These are phyloP conservation scores for Steinernema scapterisci DNA, from an alignment of 2,888 invertebrate species.

Conservation along the genomic window DNA sequence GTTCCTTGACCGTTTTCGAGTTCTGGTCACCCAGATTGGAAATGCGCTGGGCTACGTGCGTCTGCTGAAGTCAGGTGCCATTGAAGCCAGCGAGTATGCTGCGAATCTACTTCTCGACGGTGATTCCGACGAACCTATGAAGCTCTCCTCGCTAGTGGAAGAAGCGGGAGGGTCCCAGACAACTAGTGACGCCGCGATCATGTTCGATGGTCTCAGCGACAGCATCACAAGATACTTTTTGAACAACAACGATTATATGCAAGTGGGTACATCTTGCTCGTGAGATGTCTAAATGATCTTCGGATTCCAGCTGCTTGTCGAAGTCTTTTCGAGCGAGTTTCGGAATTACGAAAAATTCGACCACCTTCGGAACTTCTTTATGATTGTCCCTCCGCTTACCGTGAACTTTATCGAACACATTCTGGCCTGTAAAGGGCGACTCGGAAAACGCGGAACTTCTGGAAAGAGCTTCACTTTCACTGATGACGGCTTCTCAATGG, in stretches of 20 bases:
- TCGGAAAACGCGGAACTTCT: constrained; percentile 80
- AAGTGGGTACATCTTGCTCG: constrained; percentile 32
- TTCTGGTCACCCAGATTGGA: constrained; percentile 78
- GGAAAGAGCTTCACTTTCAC: constrained; percentile 87
- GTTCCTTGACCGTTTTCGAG: constrained; percentile 89
- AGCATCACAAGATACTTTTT: constrained; percentile 24
- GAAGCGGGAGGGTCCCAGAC: constrained; percentile 16
- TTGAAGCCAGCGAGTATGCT: constrained; percentile 88
- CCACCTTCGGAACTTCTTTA: constrained; percentile 87
- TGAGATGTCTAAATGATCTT: no score
- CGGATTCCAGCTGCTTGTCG: constrained; percentile 79
- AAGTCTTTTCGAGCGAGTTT: constrained; percentile 88
- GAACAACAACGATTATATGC: constrained; percentile 40
- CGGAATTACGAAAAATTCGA: constrained; percentile 80
- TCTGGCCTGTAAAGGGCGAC: constrained; percentile 86
- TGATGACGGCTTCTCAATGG: constrained; percentile 98
- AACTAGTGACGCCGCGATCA: constrained; percentile 8
- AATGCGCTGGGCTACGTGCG: constrained; percentile 95
- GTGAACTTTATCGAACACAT: constrained; percentile 93
- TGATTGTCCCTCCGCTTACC: constrained; percentile 86
- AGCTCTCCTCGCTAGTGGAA: constrained; percentile 5
- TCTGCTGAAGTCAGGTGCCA: constrained; percentile 84
- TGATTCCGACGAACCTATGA: constrained; percentile 19
- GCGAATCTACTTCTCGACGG: constrained; percentile 84
- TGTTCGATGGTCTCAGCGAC: constrained; percentile 30